These are phyloP conservation scores for Steinernema khuongi DNA, from an alignment of 1,140 invertebrate genomes.

Conservation along the genomic window DNA sequence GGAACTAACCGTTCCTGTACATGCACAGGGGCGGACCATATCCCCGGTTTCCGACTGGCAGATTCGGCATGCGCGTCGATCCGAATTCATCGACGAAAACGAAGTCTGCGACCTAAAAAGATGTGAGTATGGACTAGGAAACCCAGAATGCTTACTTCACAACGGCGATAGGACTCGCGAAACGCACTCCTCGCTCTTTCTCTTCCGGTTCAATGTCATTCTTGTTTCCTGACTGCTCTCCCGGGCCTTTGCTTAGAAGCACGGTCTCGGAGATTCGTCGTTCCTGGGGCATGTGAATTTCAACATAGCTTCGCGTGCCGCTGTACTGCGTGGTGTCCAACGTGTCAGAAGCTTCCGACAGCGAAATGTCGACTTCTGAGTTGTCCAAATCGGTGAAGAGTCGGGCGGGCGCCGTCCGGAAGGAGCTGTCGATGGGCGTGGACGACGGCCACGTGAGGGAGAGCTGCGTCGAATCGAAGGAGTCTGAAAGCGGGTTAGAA, in stretches of 20 bases:
- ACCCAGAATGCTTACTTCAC: background rate
- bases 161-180: background rate
- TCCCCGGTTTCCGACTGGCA: background rate
- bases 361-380: background rate
- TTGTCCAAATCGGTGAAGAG: too few species aligned
- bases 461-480: background rate
- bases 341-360: background rate
- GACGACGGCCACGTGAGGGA: background rate
- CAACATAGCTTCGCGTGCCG: too few species aligned
- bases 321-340: background rate
- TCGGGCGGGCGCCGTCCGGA: too few species aligned
- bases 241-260: too few species aligned
- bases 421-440: too few species aligned
- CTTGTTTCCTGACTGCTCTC: too few species aligned
- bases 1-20: background rate
- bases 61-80: background rate
- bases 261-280: too few species aligned
- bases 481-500: background rate
- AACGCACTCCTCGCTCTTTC: background rate
- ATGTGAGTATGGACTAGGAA: background rate
- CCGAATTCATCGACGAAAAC: background rate
- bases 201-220: background rate
- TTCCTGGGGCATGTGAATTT: too few species aligned
- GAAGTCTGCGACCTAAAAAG: background rate
- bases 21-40: background rate